Evolutionary conservation across 2,113 vertebrate genomes (phyloP), one percentile per base, ranked within the genome.

Genomic region (Psettodes erumei): DNA sequence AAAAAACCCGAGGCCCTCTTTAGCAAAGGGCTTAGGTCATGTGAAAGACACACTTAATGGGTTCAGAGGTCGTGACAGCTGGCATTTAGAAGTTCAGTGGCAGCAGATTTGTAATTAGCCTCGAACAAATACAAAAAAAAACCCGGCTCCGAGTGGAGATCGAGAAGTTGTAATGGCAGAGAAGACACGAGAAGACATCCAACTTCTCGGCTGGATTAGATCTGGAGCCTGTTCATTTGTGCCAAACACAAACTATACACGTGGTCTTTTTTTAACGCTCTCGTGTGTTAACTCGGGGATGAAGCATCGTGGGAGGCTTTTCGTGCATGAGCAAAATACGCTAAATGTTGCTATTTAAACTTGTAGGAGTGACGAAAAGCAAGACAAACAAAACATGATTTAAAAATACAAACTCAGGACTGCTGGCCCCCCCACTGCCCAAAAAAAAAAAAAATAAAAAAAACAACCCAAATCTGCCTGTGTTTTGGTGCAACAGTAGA

Each of bases 41-140:
- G 89, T 89, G 92, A 92, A 93, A 93, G 89, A 79, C 89, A 93
- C 89, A 87, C 89, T 90, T 90, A 89, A 88, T 88, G 78, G 90
- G 90, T 86, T 91, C 91, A 93, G 66, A 91, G 91, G 89, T 91
- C 89, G 37, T 88, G 87, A 89, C 90, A 91, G 90, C 81, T 86
- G 83, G 85, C 68, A 86, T 91, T 90, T 84, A 91, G 84, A 89
- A 89, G 90, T 91, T 93, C 87, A 91, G 80, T 65, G 66, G 84
- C 76, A 89, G 84, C 90, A 86, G 82, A 89, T 86, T 89, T 85
- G 76, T 89, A 90, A 91, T 92, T 92, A 92, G 86, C 79, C 79
- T 83, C 69, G 43, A 88, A 87, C 82, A 89, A 87, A 86, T 84
- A 83, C 77, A 79, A 72, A 74, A 59, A 76, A 71, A 71, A n/a